Conservation (phyloP, 2,888 invertebrate species). For the Melanargia galathea region DNA sequence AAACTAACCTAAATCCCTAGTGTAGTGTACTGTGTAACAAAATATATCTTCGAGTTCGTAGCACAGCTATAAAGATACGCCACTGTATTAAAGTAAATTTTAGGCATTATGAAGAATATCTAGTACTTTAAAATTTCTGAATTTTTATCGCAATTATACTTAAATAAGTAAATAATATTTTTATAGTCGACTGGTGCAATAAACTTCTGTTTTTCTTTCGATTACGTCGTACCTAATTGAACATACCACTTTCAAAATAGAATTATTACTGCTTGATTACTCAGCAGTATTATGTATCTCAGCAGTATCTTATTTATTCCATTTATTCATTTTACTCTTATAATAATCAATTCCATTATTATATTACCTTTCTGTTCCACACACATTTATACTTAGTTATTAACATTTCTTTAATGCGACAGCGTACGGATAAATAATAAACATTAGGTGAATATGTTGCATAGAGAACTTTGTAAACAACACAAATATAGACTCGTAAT, state of each 20-base stretch:
- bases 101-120: too few species aligned
- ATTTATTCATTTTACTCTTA: too few species aligned
- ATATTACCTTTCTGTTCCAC: not conserved
- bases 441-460: not conserved
- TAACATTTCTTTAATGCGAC: constrained; percentile 1
- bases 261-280: too few species aligned
- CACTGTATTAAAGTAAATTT: not conserved
- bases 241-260: too few species aligned
- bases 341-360: not conserved
- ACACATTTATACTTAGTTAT: not conserved
- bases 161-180: too few species aligned
- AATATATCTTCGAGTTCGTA: not conserved
- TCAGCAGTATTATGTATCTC: too few species aligned
- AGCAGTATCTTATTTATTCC: too few species aligned
- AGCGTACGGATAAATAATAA: not conserved
- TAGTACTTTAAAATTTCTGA: not conserved
- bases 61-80: not conserved
- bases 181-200: too few species aligned
- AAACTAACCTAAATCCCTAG: not conserved
- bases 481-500: not conserved
- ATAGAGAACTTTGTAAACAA: not conserved
- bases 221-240: too few species aligned
- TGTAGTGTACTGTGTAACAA: not conserved
- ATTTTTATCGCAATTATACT: not conserved
- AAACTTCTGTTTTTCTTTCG: not conserved